Evolutionary conservation across 2,113 vertebrate species (phyloP), one percentile per base, ranked within the genome.

Genomic region (Amia ocellicauda): DNA sequence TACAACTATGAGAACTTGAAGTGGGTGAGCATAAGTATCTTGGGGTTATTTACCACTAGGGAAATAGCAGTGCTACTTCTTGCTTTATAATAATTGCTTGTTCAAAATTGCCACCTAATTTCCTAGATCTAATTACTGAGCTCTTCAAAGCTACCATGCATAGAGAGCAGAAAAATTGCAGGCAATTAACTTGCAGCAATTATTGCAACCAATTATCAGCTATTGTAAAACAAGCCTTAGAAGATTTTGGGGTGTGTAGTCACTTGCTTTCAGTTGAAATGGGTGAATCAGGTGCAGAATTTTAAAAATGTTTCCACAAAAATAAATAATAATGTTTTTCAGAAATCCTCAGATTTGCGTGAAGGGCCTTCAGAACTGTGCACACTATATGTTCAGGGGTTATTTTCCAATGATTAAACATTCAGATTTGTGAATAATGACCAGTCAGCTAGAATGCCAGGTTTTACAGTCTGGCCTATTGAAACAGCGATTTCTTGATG

Each of bases 131-230:
- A 88, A 90, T 88, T 88, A 88, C 83, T 86, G 78, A 74, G 76
- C 83, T 86, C 83, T 87, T 82, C 80, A 84, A 74, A 76, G 70
- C 69, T 82, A 82, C 83, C 84, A 84, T 80, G 78, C 79, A 77
- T 78, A 75, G 80, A 76, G 80, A 85, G 80, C 78, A 72, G 76
- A 84, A 74, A 82, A 84, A 80, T 82, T 77, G 81, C 81, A 85
- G 78, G 83, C 86, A 88, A 90, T 90, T 89, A 89, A 86, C 89
- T 77, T 85, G 76, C 83, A 80, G 86, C 88, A 88, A 90, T 89
- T 89, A 90, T 71, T 76, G 73, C 31, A 36, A 36, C 31, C 31
- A 36, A 36, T 36, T 36, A 36, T 36, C 31, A 77, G 86, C 80
- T 80, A 86, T 89, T 86, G 86, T 88, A 83, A 88, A 83, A 82